phyloP scores from a whole-genome alignment of 1,140 invertebrate species.

The Anthonomus grandis region DNA sequence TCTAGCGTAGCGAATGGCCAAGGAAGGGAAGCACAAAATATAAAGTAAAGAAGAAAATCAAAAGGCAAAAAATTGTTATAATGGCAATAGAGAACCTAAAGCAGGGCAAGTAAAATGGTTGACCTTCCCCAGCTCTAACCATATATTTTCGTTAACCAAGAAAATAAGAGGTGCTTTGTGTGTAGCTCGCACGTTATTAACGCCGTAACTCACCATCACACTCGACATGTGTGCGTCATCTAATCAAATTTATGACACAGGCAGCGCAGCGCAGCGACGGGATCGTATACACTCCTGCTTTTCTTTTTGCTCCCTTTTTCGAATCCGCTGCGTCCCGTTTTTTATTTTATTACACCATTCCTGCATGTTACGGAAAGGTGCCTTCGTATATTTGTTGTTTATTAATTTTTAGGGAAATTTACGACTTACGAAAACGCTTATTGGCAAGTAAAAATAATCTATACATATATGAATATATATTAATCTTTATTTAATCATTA shows the following conservation, averaged over 20 bases:
- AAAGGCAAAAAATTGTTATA: no score
- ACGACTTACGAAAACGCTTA: background rate
- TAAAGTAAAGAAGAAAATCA: no score
- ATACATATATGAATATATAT: constrained; percentile 10
- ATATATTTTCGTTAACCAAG: background rate
- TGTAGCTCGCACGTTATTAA: constrained; percentile 18
- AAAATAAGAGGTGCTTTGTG: constrained; percentile 18
- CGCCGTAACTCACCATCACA: constrained; percentile 26
- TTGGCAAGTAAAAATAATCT: constrained; percentile 2
- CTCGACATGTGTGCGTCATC: constrained; percentile 27
- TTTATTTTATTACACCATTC: background rate
- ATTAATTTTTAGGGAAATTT: no score
- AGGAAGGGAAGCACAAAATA: no score
- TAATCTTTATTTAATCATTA: constrained; percentile 8
- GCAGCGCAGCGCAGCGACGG: no score
- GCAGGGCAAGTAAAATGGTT: no score
- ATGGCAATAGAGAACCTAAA: no score
- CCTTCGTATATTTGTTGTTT: no score
- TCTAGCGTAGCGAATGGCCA: no score
- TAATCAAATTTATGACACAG: constrained; percentile 26
- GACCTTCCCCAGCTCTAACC: constrained; percentile 1
- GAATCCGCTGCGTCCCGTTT: background rate
- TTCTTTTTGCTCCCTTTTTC: constrained; percentile 10
- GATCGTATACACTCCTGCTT: constrained; percentile 7
- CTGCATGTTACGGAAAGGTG: background rate